A percentile compares a stretch with the other conserved stretches of the same genome.
Evolutionary conservation across 1,140 invertebrate species (phyloP).

Genomic region (Caenorhabditis elegans): DNA sequence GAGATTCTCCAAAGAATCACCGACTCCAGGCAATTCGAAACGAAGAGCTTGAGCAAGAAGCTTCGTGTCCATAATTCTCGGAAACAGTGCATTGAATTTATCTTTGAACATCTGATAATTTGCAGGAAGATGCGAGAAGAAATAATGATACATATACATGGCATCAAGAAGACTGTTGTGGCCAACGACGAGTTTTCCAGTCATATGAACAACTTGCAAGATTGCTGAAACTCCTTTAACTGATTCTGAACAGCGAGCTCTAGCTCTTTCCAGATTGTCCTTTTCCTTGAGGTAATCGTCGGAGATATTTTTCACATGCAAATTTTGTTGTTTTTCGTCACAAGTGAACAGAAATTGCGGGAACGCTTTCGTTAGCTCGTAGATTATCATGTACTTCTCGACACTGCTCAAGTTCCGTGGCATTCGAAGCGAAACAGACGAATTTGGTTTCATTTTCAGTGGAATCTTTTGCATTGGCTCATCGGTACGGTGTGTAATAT

Average conservation of each 20-base stretch:
- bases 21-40: neutral
- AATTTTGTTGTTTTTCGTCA: neutral
- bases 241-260: neutral
- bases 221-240: neutral
- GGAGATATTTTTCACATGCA: neutral
- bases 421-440: neutral
- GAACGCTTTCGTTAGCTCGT: neutral
- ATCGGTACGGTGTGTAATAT: neutral
- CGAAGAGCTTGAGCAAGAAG: neutral
- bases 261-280: neutral
- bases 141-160: slow-evolving; percentile 17
- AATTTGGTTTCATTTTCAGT: neutral
- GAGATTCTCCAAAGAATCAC: neutral
- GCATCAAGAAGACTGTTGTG: slow-evolving; percentile 4
- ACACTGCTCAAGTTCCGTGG: neutral
- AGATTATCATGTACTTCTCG: neutral
- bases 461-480: neutral
- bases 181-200: neutral
- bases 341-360: neutral
- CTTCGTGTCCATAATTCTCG: neutral
- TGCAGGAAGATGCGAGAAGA: neutral
- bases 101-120: neutral
- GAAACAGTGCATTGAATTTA: neutral
- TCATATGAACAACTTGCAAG: neutral
- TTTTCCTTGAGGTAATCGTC: neutral